phyloP scores from a whole-genome alignment of 2,888 invertebrate genomes.

The Nephrotoma flavescens region DNA sequence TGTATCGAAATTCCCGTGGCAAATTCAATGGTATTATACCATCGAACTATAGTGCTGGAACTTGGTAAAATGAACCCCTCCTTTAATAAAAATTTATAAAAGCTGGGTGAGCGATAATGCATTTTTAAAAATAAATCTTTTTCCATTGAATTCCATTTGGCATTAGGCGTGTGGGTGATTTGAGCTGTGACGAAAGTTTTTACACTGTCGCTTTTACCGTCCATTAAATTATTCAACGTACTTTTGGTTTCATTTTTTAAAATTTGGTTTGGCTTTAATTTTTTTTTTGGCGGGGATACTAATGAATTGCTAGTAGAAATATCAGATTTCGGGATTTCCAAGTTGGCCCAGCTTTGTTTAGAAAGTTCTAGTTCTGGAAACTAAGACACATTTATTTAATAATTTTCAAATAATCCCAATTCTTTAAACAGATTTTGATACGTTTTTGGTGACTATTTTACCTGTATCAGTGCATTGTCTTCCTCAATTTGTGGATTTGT shows the following conservation, averaged over 20 bases:
- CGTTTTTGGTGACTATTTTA: neutral
- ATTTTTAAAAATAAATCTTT: neutral
- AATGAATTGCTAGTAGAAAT: neutral
- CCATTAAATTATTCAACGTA: neutral
- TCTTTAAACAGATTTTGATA: neutral
- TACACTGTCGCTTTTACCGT: neutral
- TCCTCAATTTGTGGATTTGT: no score
- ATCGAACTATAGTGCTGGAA: neutral
- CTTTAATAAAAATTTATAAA: slow-evolving; percentile 2
- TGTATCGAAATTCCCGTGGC: neutral
- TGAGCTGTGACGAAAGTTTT: neutral
- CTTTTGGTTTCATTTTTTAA: neutral
- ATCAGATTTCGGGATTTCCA: neutral
- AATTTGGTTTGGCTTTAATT: neutral
- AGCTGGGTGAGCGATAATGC: neutral
- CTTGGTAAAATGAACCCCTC: neutral
- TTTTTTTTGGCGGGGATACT: neutral
- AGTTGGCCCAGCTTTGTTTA: neutral
- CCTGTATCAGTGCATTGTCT: no score
- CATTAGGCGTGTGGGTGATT: neutral
- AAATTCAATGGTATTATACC: neutral
- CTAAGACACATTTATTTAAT: neutral
- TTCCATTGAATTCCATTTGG: neutral
- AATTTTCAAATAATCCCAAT: neutral
- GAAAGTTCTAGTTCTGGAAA: neutral